Conservation (phyloP, 2,113 vertebrate species). For the Calidris pygmaea region DNA sequence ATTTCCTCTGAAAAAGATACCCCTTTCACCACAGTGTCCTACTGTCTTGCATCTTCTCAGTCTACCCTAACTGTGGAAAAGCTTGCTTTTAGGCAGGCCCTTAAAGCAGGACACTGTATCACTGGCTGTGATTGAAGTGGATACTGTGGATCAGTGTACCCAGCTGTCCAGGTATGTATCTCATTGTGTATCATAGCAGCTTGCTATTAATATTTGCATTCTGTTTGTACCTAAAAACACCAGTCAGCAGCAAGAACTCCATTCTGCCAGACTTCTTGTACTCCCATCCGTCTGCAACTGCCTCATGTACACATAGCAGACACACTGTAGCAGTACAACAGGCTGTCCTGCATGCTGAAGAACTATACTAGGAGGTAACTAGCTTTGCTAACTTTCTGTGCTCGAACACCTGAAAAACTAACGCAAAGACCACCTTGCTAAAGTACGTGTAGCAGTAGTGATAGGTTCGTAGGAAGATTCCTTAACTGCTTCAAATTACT, state of each 20-base stretch:
- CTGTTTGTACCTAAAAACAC: background rate
- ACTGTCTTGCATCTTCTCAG: background rate
- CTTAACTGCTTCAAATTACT: background rate
- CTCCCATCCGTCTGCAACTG: background rate
- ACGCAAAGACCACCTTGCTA: background rate
- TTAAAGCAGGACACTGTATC: background rate
- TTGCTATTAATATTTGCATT: background rate
- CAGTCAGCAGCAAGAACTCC: background rate
- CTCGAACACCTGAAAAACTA: background rate
- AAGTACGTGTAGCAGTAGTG: background rate
- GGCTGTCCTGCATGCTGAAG: background rate
- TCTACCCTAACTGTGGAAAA: background rate
- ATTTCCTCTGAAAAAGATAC: background rate
- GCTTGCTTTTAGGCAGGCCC: background rate
- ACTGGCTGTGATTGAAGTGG: background rate
- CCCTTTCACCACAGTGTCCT: background rate
- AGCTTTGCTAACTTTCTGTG: background rate
- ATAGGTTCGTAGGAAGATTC: background rate
- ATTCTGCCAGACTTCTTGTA: background rate
- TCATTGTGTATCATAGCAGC: background rate
- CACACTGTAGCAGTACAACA: background rate
- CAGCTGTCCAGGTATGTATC: background rate
- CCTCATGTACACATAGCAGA: rapidly evolving
- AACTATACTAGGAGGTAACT: background rate
- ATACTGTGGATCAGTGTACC: rapidly evolving